Base-by-base conservation (phyloP, 2,888 invertebrate genomes). In the Lasiommata megera region DNA sequence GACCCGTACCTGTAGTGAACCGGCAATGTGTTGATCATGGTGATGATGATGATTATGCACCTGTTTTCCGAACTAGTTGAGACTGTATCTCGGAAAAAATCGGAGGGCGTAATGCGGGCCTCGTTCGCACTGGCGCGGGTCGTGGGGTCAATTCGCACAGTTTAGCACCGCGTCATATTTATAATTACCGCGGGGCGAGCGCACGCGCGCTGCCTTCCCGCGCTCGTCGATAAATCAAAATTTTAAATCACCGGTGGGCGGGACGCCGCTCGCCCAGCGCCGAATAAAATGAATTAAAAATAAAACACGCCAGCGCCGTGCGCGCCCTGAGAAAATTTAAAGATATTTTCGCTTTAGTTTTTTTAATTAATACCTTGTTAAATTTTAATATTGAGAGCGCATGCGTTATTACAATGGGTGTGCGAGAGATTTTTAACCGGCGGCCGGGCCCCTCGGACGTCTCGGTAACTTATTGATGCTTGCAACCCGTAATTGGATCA, bases 291-390 rank as follows among this genome's bases (percentile, higher is more conserved):
- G 88, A 88, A 88, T 88, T 88, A 86, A 89, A 88, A 89, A 89
- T 83, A 88, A 89, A 88, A 84, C 82, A 82, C 83, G 77, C 82
- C 84, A 84, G 83, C 11, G 34, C 81, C 77, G 82, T 71, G 76
- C 80, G 79, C 80, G 83, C 79, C 85, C 86, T 88, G 88, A 88
- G 88, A 88, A 89, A 88, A 88, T 84, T 88, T 82, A 83, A 51
- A 88, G 88, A 77, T 84, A 82, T 85, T 88, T 89, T 88, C 84
- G 89, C 89, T 88, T 90, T 88, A 87, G 82, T 89, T 89, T 90
- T 90, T 89, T 90, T 88, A 89, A 89, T 90, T 90, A 88, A 89
- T 90, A 89, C 90, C 90, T 90, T 90, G 90, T 90, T 90, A 90
- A 90, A 89, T 88, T 89, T 89, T 89, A 88, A 90, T 90, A 89